These are phyloP conservation scores for Vulpes vulpes DNA, from an alignment of 2,113 vertebrate genomes.

Conservation along the genomic window DNA sequence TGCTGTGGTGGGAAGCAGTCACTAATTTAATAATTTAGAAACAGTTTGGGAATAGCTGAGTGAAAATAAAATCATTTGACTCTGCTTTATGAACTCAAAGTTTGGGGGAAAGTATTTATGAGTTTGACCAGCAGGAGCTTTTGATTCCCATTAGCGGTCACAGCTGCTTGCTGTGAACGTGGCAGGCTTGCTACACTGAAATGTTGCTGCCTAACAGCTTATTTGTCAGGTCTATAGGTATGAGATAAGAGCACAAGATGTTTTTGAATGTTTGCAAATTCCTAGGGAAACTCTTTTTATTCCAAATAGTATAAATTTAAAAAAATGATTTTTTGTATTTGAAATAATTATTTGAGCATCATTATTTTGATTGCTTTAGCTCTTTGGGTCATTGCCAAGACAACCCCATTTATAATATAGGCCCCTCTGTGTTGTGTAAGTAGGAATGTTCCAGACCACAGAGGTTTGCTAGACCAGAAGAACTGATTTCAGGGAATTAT, in stretches of 20 bases:
- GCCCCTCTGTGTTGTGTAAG: neutral
- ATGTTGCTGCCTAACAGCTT: neutral
- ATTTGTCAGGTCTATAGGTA: slow-evolving; percentile 35
- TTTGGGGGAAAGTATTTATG: slow-evolving; percentile 35
- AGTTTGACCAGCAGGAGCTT: slow-evolving; percentile 43
- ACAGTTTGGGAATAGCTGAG: slow-evolving; percentile 33
- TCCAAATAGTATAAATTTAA: neutral
- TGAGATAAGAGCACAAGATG: neutral
- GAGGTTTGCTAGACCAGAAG: slow-evolving; percentile 19
- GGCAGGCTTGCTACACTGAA: neutral
- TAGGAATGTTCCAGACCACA: neutral
- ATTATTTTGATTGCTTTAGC: neutral
- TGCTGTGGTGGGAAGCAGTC: neutral
- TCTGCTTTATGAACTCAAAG: neutral
- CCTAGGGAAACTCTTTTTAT: neutral
- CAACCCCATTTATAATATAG: neutral
- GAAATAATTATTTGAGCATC: neutral
- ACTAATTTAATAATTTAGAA: slow-evolving; percentile 58
- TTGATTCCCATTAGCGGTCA: neutral
- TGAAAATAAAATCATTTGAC: slow-evolving; percentile 51
- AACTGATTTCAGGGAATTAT: neutral
- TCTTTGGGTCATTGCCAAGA: neutral
- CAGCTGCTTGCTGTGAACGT: neutral
- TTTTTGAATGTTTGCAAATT: slow-evolving; percentile 33
- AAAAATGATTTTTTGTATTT: slow-evolving; percentile 18